Conservation (phyloP, 2,888 invertebrate species). For the Patella depressa region DNA sequence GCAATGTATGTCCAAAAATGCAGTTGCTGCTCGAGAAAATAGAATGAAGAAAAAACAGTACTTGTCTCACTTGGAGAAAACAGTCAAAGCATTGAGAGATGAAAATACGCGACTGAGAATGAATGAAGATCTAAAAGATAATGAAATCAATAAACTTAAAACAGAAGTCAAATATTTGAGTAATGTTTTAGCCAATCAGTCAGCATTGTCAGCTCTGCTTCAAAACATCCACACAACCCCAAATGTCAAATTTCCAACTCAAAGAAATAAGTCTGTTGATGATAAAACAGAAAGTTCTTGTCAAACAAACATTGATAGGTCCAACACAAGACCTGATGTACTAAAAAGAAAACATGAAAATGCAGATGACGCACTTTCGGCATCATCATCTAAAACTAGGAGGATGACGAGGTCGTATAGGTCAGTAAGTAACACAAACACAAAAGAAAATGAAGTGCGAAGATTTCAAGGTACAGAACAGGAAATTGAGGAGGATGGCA, state of each 20-base stretch:
- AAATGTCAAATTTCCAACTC: background rate
- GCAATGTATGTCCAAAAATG: slow-evolving; percentile 25
- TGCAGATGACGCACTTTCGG: background rate
- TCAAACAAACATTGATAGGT: background rate
- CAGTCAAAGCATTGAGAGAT: slow-evolving; percentile 12
- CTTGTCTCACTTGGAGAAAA: slow-evolving; percentile 20
- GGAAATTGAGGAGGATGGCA: too few relatives aligned
- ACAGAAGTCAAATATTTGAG: slow-evolving; percentile 7
- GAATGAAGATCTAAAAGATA: background rate
- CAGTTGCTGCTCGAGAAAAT: slow-evolving; percentile 32
- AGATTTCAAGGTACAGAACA: background rate
- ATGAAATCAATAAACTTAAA: background rate
- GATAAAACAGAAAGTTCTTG: background rate
- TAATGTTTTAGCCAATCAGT: background rate
- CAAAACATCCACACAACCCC: background rate
- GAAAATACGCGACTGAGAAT: slow-evolving; percentile 21
- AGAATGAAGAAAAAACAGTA: slow-evolving; percentile 29
- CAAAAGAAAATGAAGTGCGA: background rate
- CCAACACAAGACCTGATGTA: background rate
- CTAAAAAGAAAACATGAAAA: background rate
- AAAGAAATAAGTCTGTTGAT: background rate
- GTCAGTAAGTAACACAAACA: background rate
- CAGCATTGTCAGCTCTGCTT: background rate
- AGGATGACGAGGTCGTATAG: background rate
- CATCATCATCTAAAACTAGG: background rate